Evolutionary conservation across 2,113 vertebrate species (phyloP).

Genomic region (Vulpes ferrilata): DNA sequence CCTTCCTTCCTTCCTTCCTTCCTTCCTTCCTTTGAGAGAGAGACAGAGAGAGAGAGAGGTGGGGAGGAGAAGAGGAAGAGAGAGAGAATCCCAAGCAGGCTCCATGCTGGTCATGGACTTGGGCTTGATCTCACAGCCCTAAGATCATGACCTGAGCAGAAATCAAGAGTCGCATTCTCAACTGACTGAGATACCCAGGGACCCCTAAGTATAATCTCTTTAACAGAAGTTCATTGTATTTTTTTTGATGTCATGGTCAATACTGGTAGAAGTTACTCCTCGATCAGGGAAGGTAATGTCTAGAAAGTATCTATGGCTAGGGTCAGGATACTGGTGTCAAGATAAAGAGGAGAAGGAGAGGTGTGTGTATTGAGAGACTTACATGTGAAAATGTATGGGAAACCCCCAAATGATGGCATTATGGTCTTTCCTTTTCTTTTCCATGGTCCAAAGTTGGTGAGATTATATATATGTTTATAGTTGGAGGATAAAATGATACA

Average conservation of each 20-base stretch:
- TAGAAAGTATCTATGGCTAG: not conserved
- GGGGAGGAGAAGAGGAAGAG: not conserved
- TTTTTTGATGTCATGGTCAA: not conserved
- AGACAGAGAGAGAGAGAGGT: not conserved
- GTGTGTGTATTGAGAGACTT: not conserved
- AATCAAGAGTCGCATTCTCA: not conserved
- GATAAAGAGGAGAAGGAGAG: not conserved
- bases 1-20: too few relatives aligned
- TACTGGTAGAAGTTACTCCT: not conserved
- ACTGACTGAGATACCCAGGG: not conserved
- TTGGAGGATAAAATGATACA: not conserved
- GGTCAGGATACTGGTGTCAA: not conserved
- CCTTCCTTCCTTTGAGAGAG: not conserved
- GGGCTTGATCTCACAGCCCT: not conserved
- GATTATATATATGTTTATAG: not conserved
- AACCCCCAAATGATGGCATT: not conserved
- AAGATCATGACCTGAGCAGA: not conserved
- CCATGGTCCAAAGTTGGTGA: not conserved
- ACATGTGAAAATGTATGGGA: not conserved
- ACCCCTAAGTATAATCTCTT: not conserved
- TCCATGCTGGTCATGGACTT: not conserved
- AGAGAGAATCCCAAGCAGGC: not conserved
- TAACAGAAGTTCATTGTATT: not conserved
- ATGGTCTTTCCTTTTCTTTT: not conserved
- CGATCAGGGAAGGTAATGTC: not conserved